Conservation (phyloP, 2,113 vertebrate species). For the Cyprinodon variegatus region DNA sequence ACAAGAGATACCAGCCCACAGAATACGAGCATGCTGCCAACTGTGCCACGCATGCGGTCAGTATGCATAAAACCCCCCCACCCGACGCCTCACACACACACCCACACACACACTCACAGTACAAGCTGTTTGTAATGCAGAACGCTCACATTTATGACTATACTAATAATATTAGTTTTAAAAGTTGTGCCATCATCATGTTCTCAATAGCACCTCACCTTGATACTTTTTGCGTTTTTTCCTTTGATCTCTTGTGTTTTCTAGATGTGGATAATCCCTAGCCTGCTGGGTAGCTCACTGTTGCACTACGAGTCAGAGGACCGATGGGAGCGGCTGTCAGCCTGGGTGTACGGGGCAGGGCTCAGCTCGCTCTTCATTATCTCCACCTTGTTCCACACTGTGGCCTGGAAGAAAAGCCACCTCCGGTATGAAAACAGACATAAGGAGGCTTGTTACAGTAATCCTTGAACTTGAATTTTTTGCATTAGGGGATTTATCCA, state of each 20-base stretch:
- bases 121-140: background rate
- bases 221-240: conserved; percentile 5
- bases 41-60: conserved; percentile 96
- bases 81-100: background rate
- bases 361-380: conserved; percentile 94
- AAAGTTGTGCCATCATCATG: conserved; percentile 7
- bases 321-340: conserved; percentile 90
- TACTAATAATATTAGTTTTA: background rate
- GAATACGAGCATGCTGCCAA: conserved; percentile 95
- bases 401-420: conserved; percentile 96
- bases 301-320: conserved; percentile 91
- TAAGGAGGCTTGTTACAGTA: background rate
- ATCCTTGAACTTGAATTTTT: background rate
- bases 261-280: conserved; percentile 96
- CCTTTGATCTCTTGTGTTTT: conserved; percentile 26
- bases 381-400: conserved; percentile 93
- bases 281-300: conserved; percentile 90
- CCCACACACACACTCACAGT: background rate
- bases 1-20: conserved; percentile 94
- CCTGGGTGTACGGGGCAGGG: conserved; percentile 93
- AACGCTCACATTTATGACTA: background rate
- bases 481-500: too few relatives aligned
- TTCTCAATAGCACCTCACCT: conserved; percentile 1
- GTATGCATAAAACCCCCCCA: conserved; percentile 44
- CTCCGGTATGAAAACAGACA: conserved; percentile 81